phyloP scores from a whole-genome alignment of 2,113 vertebrate genomes.

The Canis aureus region DNA sequence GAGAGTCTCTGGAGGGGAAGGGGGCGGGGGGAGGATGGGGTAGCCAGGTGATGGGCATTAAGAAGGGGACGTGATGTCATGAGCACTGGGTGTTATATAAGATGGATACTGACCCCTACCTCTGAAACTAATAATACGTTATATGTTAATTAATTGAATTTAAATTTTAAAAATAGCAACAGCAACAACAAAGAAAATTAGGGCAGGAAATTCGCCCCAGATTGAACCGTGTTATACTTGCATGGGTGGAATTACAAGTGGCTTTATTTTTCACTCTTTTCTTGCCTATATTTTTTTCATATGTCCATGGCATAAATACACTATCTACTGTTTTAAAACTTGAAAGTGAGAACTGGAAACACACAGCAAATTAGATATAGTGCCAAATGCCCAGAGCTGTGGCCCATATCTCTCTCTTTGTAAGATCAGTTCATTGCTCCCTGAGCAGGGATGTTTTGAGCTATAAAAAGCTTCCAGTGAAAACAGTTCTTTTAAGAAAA shows the following conservation, averaged over 20 bases:
- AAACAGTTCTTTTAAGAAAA: not conserved
- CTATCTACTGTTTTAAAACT: not conserved
- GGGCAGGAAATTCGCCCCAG: not conserved
- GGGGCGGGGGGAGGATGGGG: too few relatives aligned
- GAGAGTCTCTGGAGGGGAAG: too few relatives aligned
- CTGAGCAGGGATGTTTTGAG: not conserved
- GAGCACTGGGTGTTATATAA: too few relatives aligned
- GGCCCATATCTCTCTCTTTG: not conserved
- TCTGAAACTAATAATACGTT: too few relatives aligned
- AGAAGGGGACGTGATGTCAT: too few relatives aligned
- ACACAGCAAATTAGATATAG: not conserved
- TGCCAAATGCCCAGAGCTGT: accelerated
- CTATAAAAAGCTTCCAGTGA: not conserved
- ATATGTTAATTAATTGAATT: too few relatives aligned
- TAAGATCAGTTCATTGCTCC: not conserved
- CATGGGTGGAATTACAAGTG: not conserved
- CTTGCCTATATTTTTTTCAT: not conserved
- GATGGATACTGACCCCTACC: too few relatives aligned
- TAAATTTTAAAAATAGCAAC: too few relatives aligned
- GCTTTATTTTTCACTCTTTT: not conserved
- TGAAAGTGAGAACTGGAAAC: not conserved
- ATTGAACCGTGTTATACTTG: not conserved
- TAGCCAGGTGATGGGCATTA: too few relatives aligned
- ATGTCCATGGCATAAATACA: not conserved
- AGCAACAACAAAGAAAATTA: not conserved